Evolutionary conservation across 2,113 vertebrate genomes (phyloP).

Genomic region (Abramis brama): DNA sequence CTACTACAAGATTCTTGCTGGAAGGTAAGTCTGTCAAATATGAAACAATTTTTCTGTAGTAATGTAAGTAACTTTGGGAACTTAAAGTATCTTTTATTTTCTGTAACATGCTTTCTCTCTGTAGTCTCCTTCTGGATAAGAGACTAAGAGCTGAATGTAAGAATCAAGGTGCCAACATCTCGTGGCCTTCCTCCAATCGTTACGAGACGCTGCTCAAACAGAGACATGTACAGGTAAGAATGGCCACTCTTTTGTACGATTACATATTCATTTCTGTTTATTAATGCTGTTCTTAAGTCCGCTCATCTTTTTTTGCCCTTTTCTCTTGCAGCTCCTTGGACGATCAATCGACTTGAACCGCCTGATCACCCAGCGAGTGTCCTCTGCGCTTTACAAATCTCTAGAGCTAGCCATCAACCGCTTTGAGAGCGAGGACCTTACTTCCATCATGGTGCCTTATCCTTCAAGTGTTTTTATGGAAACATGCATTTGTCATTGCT

Average conservation of each 20-base stretch:
- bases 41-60: not conserved
- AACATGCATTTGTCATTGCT: not conserved
- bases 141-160: constrained; percentile 86
- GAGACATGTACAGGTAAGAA: constrained; percentile 86
- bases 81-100: not conserved
- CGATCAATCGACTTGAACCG: constrained; percentile 88
- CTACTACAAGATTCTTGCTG: constrained; percentile 87
- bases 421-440: constrained; percentile 89
- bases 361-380: constrained; percentile 86
- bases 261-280: not conserved
- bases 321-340: constrained; percentile 79
- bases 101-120: not conserved
- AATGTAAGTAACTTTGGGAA: not conserved
- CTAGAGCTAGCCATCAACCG: constrained; percentile 86
- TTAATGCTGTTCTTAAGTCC: not conserved
- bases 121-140: constrained; percentile 86
- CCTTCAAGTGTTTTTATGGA: not conserved
- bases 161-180: constrained; percentile 83
- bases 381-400: constrained; percentile 84
- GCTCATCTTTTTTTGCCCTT: not conserved
- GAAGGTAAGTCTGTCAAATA: constrained; percentile 76
- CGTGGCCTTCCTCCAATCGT: constrained; percentile 82
- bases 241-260: not conserved
- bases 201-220: constrained; percentile 87
- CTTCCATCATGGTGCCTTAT: constrained; percentile 82